Conservation (phyloP, 2,888 invertebrate genomes). For the Ashinkailepas kermadecensis region DNA sequence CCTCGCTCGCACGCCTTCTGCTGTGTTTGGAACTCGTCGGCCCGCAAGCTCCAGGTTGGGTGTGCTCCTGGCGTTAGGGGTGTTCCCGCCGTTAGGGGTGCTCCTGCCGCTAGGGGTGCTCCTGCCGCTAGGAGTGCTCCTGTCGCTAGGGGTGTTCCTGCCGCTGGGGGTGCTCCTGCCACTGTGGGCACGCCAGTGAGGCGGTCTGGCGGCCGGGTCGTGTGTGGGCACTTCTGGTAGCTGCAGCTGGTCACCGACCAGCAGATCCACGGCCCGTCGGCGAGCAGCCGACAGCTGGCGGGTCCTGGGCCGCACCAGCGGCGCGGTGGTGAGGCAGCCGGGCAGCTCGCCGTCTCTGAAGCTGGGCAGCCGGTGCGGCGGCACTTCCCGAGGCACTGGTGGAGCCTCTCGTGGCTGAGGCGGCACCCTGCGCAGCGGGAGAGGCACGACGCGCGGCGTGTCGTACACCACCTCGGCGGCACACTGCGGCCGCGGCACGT, state of each 20-base stretch:
- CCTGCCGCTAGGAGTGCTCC: no score
- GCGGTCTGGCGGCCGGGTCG: neutral
- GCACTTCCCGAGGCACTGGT: neutral
- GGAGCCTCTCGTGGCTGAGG: neutral
- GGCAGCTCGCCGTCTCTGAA: neutral
- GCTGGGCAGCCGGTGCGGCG: neutral
- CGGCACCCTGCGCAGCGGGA: neutral
- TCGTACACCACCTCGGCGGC: neutral
- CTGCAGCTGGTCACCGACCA: conserved; percentile 9
- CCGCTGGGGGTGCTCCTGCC: no score
- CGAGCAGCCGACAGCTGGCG: neutral
- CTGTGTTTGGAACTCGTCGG: no score
- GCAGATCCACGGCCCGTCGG: neutral
- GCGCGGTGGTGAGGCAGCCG: neutral
- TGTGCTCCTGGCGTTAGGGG: no score
- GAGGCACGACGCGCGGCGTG: neutral
- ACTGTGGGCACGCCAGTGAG: neutral
- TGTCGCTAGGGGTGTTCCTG: no score
- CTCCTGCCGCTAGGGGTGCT: no score
- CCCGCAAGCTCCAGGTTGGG: no score
- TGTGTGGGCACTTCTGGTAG: neutral
- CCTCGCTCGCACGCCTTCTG: no score
- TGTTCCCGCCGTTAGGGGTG: no score
- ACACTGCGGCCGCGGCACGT: neutral
- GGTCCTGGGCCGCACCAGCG: neutral